Percentiles rank a stretch among this genome's conserved stretches.
phyloP scores from a whole-genome alignment of 2,113 vertebrate species.

The Scomber scombrus region DNA sequence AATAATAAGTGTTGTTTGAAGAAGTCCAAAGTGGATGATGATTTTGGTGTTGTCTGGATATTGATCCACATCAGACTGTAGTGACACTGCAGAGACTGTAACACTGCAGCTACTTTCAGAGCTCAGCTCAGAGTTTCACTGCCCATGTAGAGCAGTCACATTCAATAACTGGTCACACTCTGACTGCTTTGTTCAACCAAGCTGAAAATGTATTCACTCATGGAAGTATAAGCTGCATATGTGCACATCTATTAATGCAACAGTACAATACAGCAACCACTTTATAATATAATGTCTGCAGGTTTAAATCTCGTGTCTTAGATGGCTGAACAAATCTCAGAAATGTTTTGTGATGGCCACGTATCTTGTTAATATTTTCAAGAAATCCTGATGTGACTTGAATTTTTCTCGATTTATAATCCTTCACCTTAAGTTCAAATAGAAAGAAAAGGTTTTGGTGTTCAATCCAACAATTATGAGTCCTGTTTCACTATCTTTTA shows the following conservation, averaged over 20 bases:
- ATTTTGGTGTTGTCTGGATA: constrained; percentile 15
- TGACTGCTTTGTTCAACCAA: constrained; percentile 45
- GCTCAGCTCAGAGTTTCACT: constrained; percentile 41
- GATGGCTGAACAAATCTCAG: not conserved
- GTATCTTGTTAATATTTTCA: too few species aligned
- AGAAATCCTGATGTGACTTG: too few species aligned
- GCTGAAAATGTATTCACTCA: constrained; percentile 50
- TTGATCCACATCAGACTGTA: constrained; percentile 40
- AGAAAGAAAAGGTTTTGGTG: too few species aligned
- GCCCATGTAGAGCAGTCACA: constrained; percentile 47
- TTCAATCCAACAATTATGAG: too few species aligned
- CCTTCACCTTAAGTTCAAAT: too few species aligned
- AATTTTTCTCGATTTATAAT: too few species aligned
- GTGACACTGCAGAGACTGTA: constrained; percentile 38
- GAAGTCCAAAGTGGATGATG: not conserved
- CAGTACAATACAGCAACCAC: not conserved
- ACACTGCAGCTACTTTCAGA: constrained; percentile 11
- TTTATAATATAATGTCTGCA: not conserved
- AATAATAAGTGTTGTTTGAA: too few species aligned
- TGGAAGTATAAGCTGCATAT: constrained; percentile 45
- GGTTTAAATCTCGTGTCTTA: not conserved
- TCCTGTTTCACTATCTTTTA: too few species aligned
- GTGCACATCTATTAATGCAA: constrained; percentile 25
- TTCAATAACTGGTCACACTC: constrained; percentile 39
- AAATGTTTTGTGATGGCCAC: not conserved